Evolutionary conservation across 2,797 vertebrate species (phyloP), one percentile per base, ranked within the genome.

Genomic region (Balearica regulorum): DNA sequence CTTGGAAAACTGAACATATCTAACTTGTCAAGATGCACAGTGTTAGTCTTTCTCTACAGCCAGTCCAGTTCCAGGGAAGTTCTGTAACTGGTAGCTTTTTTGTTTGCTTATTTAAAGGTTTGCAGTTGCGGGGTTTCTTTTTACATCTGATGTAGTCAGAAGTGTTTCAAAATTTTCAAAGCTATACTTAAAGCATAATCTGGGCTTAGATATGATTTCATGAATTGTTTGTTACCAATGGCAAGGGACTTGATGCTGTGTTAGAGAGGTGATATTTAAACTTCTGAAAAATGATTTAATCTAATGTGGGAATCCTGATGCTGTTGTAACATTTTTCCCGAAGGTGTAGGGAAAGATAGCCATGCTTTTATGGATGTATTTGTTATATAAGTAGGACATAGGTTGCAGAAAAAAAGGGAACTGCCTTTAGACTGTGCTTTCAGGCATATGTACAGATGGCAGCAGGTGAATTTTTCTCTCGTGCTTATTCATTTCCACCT

Each of bases 361-460:
- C 26, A 18, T 33, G 21, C 9, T 75, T 76, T 75, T 60, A 77
- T 37, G 31, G 1, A 33, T 51, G 13, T 41, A 24, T 81, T 80
- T 91, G 11, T 62, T 76, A 60, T 51, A 21, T 43, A 77, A 69
- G 20, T 37, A 78, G 49, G 41, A 20, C 7, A 26, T 3, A 26
- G n/a, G 5, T 7, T 11, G 41, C 43, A 1, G 0, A 10, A 20
- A 24, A 28, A 13, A 37, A 29, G 4, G 8, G 6, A 68, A 39
- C 20, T 80, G 12, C 33, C 55, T 89, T 66, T 79, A 60, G n/a
- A 10, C 29, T 53, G 1, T 82, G 16, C 24, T 87, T 89, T 89
- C 19, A 66, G 60, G 9, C 28, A 26, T 19, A 6, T n/a, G 12
- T 81, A 55, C 13, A 81, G 39, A 65, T 44, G 10, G 33, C 21